These are phyloP conservation scores for Microcebus murinus DNA, from an alignment of 2,113 vertebrate species.

Conservation along the genomic window DNA sequence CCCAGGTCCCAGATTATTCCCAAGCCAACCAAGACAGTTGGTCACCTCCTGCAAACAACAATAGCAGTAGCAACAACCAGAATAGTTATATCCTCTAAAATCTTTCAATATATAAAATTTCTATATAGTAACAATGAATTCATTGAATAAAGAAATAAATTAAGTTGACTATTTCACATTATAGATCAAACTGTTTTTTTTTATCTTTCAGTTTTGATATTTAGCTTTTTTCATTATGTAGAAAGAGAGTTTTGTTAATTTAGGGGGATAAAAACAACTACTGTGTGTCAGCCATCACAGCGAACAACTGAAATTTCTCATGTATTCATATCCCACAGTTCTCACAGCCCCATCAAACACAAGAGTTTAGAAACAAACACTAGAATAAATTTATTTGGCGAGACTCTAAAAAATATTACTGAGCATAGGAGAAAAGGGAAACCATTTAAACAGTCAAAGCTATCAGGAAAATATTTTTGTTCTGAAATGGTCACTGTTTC, in stretches of 20 bases:
- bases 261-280: not conserved
- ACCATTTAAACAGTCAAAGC: not conserved
- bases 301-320: conserved; percentile 5
- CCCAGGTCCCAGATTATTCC: not conserved
- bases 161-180: not conserved
- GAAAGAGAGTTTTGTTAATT: conserved; percentile 4
- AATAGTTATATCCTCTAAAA: not conserved
- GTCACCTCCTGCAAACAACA: not conserved
- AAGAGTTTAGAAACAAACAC: not conserved
- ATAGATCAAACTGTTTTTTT: not conserved
- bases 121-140: not conserved
- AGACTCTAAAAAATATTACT: not conserved
- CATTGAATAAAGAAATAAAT: not conserved
- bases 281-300: not conserved
- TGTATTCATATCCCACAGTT: not conserved
- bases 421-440: not conserved
- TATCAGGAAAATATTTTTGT: conserved; percentile 8
- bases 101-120: not conserved
- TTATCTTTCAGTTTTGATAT: not conserved
- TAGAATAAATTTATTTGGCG: not conserved
- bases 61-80: too few species aligned
- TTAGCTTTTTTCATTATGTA: not conserved
- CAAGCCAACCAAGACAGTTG: not conserved
- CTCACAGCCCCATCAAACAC: not conserved
- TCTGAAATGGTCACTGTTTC: not conserved